phyloP scores from a whole-genome alignment of 2,113 vertebrate genomes.

The Cisticola juncidis region DNA sequence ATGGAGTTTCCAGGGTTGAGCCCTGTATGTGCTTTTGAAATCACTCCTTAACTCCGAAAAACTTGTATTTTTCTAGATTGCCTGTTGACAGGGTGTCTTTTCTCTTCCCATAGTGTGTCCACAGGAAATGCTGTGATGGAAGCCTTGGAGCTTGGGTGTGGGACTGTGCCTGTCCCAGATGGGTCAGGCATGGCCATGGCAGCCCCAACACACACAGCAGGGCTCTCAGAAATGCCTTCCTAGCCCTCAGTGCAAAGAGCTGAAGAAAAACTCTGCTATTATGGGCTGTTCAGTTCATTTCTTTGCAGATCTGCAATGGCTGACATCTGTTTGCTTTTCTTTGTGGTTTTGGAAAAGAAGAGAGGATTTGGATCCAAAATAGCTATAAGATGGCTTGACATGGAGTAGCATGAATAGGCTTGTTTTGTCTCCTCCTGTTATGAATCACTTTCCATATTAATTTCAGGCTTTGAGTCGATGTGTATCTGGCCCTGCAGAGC shows the following conservation, averaged over 20 bases:
- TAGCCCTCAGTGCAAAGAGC: neutral
- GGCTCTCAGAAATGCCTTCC: neutral
- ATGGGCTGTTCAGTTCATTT: neutral
- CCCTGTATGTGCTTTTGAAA: neutral
- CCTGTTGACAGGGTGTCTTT: neutral
- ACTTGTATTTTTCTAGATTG: neutral
- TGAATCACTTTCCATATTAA: constrained; percentile 55
- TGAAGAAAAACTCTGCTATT: neutral
- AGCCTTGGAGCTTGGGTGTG: neutral
- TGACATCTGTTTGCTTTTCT: constrained; percentile 65
- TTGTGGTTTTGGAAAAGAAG: constrained; percentile 56
- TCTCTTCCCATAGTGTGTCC: neutral
- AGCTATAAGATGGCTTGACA: constrained; percentile 37
- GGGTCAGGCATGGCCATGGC: accelerated
- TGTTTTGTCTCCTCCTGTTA: constrained; percentile 60
- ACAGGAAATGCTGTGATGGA: neutral
- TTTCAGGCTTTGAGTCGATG: neutral
- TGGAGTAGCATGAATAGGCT: constrained; percentile 57
- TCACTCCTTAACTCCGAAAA: neutral
- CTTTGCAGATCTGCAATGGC: constrained; percentile 10
- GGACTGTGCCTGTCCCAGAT: neutral
- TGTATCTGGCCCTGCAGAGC: neutral
- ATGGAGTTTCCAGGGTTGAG: neutral
- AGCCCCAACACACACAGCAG: neutral
- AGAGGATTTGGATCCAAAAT: constrained; percentile 51